These are phyloP conservation scores for Acanthurus tractus DNA, from an alignment of 2,797 vertebrate species.

Conservation along the genomic window DNA sequence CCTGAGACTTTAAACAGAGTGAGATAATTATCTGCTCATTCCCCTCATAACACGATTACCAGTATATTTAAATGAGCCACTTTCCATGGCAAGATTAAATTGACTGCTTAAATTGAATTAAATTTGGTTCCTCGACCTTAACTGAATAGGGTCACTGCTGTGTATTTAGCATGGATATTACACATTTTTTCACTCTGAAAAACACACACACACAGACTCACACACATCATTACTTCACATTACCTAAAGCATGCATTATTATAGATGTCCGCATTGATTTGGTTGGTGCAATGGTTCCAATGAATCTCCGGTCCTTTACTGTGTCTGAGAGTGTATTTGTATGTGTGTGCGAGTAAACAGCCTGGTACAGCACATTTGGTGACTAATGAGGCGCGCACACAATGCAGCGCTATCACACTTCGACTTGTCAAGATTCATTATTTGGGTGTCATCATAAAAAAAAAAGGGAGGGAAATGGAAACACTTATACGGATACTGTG, in stretches of 20 bases:
- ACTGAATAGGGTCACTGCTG: slow-evolving; percentile 10
- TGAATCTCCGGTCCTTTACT: background rate
- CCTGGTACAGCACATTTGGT: slow-evolving; percentile 46
- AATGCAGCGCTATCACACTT: slow-evolving; percentile 40
- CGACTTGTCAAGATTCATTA: slow-evolving; percentile 58
- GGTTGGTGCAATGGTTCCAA: background rate
- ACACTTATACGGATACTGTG: background rate
- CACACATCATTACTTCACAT: slow-evolving; percentile 3
- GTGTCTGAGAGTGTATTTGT: background rate
- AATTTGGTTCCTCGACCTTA: background rate
- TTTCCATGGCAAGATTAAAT: slow-evolving; percentile 11
- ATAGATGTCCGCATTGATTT: slow-evolving; percentile 33
- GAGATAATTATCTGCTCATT: slow-evolving; percentile 13
- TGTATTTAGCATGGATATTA: slow-evolving; percentile 6
- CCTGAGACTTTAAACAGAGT: background rate
- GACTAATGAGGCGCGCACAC: slow-evolving; percentile 60
- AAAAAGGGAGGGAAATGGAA: slow-evolving; percentile 11
- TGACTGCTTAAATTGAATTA: slow-evolving; percentile 18
- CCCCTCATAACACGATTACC: slow-evolving; percentile 11
- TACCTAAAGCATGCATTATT: slow-evolving; percentile 1
- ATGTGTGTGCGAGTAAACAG: background rate
- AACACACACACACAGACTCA: slow-evolving; percentile 15
- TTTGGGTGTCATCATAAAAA: slow-evolving; percentile 41
- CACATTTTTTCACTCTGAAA: background rate
- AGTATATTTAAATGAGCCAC: slow-evolving; percentile 20